Base-by-base conservation (phyloP, 2,888 invertebrate genomes). In the Watsonalla binaria region DNA sequence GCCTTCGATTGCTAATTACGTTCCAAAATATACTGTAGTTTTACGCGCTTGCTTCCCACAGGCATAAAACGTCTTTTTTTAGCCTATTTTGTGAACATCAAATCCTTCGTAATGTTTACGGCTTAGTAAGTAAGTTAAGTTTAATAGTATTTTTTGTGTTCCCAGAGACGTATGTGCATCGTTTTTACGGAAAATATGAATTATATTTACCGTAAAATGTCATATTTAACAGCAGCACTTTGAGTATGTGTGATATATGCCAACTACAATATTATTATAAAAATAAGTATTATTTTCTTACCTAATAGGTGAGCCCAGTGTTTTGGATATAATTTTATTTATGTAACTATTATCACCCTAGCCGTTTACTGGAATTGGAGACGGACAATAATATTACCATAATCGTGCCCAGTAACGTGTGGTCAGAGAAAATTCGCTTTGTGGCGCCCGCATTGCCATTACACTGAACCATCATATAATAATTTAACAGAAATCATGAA, bases 341-440 rank as follows among this genome's bases (percentile, higher is more conserved):
- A 64, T 63, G 61, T 61, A 59, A 65, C 63, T 62, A 69, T 58
- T 52, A 56, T 70, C 68, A 65, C 59, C 69, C 63, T 55, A 63
- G 65, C 65, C 73, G 74, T 80, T 82, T 76, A 68, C 78, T 68
- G 74, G 73, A 81, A 84, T 80, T 78, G 82, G 72, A 76, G 65
- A 67, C 64, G 58, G 61, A 74, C 76, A 78, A 79, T 84, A 82
- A 80, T 65, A 84, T 86, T 84, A 86, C 72, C 79, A 84, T 85
- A 82, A 86, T 74, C 71, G 78, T 74, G 66, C 63, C 74, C 69
- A 70, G 66, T 65, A 65, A 60, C 57, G 60, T 68, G 68, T 65
- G 69, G 60, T 68, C 68, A 63, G 69, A 72, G 67, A 68, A 76
- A 73, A 67, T 76, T 73, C 68, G 63, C 61, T 61, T 65, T 65